These are phyloP conservation scores for Oreochromis spilurus DNA, from an alignment of 2,113 vertebrate genomes.

Conservation along the genomic window DNA sequence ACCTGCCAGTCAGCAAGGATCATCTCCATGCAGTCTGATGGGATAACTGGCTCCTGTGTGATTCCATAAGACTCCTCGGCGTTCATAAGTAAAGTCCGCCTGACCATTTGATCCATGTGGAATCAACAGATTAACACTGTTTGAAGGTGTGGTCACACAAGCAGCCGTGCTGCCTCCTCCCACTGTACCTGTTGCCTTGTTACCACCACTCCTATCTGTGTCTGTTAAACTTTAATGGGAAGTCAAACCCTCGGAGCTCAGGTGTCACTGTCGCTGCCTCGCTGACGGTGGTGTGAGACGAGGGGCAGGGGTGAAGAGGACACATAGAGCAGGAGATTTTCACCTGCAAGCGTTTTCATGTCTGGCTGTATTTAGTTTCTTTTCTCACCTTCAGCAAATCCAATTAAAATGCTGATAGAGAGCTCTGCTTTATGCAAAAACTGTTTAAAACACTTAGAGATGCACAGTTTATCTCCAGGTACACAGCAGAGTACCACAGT, in stretches of 20 bases:
- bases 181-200: neutral
- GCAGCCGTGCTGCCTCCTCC: neutral
- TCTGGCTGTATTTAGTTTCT: neutral
- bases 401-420: neutral
- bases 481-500: neutral
- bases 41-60: neutral
- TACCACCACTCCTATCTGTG: neutral
- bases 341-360: neutral
- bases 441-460: neutral
- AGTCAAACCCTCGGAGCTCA: constrained; percentile 43
- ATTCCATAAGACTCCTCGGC: neutral
- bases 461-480: neutral
- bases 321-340: neutral
- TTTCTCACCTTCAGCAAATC: neutral
- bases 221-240: constrained; percentile 63
- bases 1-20: neutral
- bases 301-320: constrained; percentile 33
- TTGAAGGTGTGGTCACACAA: neutral
- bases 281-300: neutral
- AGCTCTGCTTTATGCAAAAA: neutral
- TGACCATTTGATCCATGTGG: neutral
- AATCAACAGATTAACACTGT: neutral
- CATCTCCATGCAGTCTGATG: neutral
- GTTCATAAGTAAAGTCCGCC: neutral
- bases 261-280: constrained; percentile 31